A percentile compares a stretch with the other conserved stretches of the same genome.
Conservation (phyloP, 2,797 vertebrate genomes). For the Balearica regulorum region DNA sequence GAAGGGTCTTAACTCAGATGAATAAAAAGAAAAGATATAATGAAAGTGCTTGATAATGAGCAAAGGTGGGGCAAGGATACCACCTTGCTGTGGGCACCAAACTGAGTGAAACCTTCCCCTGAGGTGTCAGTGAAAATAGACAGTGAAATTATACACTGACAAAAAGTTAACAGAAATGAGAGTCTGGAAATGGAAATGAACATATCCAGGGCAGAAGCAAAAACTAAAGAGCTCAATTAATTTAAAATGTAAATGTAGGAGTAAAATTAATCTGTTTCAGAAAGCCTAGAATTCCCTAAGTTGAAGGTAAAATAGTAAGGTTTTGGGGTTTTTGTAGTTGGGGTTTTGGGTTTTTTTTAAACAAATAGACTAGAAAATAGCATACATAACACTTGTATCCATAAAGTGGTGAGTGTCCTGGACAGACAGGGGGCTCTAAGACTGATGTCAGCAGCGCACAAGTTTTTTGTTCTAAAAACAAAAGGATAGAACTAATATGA, state of each 20-base stretch:
- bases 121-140: not conserved
- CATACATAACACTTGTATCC: rapidly evolving
- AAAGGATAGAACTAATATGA: not conserved
- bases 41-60: not conserved
- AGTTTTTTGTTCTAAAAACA: not conserved
- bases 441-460: not conserved
- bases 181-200: not conserved
- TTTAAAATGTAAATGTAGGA: not conserved
- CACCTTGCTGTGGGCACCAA: not conserved
- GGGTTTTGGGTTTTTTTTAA: not conserved
- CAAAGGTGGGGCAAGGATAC: not conserved
- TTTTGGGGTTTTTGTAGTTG: too few relatives aligned
- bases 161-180: not conserved
- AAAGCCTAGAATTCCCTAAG: not conserved
- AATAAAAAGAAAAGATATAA: not conserved
- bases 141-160: too few relatives aligned
- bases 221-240: not conserved
- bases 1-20: not conserved
- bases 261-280: not conserved
- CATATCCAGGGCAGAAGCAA: not conserved
- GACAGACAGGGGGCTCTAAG: not conserved
- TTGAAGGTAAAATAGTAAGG: not conserved
- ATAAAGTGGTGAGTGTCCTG: not conserved
- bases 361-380: not conserved
- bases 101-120: not conserved